Conservation (phyloP, 2,797 vertebrate species). For the Sebastolobus alascanus region DNA sequence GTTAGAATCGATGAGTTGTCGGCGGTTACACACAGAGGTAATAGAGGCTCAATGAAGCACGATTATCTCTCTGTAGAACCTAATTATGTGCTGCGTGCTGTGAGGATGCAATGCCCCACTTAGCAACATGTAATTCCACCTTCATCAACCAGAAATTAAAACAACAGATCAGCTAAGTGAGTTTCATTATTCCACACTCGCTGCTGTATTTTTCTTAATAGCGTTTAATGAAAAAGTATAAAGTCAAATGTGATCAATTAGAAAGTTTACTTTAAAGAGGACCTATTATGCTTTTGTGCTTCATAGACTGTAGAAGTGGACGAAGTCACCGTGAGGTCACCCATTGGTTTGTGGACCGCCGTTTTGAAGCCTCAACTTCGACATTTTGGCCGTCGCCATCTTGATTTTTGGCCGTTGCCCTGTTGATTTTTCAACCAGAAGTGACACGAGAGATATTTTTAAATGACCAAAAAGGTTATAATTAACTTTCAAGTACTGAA, state of each 20-base stretch:
- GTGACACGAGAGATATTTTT: no score
- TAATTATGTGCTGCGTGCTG: constrained; percentile 5
- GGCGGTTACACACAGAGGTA: constrained; percentile 21
- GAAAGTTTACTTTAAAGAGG: constrained; percentile 12
- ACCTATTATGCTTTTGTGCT: no score
- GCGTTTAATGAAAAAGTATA: background rate
- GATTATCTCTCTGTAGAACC: constrained; percentile 8
- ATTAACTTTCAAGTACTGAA: no score
- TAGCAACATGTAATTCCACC: background rate
- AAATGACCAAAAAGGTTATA: no score
- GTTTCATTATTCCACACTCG: background rate
- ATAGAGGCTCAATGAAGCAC: constrained; percentile 7
- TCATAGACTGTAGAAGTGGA: no score
- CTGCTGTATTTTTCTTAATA: background rate
- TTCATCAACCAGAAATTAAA: constrained; percentile 22
- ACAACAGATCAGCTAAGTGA: constrained; percentile 8
- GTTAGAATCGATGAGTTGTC: background rate
- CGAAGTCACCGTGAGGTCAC: no score
- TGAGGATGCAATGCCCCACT: background rate
- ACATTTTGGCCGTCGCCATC: no score
- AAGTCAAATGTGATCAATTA: background rate
- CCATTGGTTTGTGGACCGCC: no score
- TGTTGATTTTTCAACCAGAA: no score
- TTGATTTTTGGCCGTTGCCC: no score
- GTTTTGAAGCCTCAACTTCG: no score